Base-by-base conservation (phyloP, 2,113 vertebrate genomes). In the Lethenteron camtschaticum region DNA sequence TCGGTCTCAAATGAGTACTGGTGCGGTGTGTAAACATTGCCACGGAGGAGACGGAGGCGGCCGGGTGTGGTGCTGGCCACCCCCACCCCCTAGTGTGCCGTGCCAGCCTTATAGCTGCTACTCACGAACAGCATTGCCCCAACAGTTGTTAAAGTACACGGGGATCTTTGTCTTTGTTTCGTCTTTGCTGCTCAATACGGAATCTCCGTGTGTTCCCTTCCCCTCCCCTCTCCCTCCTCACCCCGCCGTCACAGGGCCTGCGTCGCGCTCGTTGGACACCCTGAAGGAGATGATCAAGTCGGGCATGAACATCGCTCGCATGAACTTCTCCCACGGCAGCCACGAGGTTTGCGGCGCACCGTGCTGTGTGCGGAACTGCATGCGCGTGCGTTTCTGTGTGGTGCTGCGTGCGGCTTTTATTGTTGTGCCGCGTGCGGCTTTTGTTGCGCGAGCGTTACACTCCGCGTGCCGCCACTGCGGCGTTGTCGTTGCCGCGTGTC, bases 241-340 rank as follows among this genome's bases (percentile, higher is more conserved):
- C 41, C 41, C 41, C 41, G 41, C 41, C 41, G 41, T 10, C 66
- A 18, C 73, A 99, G 94, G 94, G 75, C 94, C 92, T 24, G 92
- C 84, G 69, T 90, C 88, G 74, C 79, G 87, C 14, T 83, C 87
- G 0, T 86, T 99, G 78, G 86, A 89, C 0, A 90, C 73, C 57
- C 73, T 86, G 78, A 89, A 85, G 80, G 83, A 96, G 78, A 99
- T 96, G 92, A 96, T 96, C 79, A 94, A 89, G 75, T 78, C 90
- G 78, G 94, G 94, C 75, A 99, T 99, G 92, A 96, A 99, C 41
- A 81, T 99, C 77, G 90, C 92, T 72, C 90, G 92, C 73, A 79
- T 99, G 79, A 96, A 96, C 83, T 99, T 99, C 82, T 99, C 94
- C 74, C 92, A 99, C 1, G 94, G 94, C 73, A 85, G 85, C 73